A percentile compares a stretch with the other conserved stretches of the same genome.
Conservation (phyloP, 2,888 invertebrate genomes). For the Kuschelorhynchus macadamiae region DNA sequence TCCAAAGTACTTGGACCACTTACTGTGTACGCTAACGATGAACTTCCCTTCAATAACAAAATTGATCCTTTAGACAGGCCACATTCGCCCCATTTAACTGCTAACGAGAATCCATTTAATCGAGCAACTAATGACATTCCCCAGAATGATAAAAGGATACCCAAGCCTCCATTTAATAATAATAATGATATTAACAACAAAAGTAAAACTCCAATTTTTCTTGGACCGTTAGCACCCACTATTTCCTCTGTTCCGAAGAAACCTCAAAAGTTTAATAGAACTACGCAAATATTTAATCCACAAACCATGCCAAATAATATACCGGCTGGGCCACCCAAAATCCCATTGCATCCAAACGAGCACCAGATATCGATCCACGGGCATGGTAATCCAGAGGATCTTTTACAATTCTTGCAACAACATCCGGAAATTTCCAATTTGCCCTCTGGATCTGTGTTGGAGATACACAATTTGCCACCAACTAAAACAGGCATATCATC, state of each 20-base stretch:
- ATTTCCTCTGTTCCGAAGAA: slow-evolving; percentile 30
- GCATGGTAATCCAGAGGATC: slow-evolving; percentile 63
- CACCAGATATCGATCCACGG: slow-evolving; percentile 56
- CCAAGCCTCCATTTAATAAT: too few species aligned
- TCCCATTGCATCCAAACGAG: not conserved
- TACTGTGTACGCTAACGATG: slow-evolving; percentile 62
- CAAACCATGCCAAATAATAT: too few species aligned
- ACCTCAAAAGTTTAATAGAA: slow-evolving; percentile 7
- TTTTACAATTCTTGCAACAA: slow-evolving; percentile 66
- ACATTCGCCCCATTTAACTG: slow-evolving; percentile 47
- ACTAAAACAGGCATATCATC: slow-evolving; percentile 50
- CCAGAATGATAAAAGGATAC: slow-evolving; percentile 7
- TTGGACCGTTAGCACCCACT: slow-evolving; percentile 4
- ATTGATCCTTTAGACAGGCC: slow-evolving; percentile 39
- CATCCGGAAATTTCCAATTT: slow-evolving; percentile 67
- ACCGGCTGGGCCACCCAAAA: not conserved
- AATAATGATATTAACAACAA: too few species aligned
- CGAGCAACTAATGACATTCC: slow-evolving; percentile 33
- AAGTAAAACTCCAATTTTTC: slow-evolving; percentile 21
- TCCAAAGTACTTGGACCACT: slow-evolving; percentile 66
- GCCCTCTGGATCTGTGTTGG: slow-evolving; percentile 66
- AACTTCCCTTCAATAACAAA: slow-evolving; percentile 31
- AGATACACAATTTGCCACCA: slow-evolving; percentile 58
- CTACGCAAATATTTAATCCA: not conserved
- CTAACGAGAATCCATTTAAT: slow-evolving; percentile 60